Base-by-base conservation (phyloP, 1,140 invertebrate genomes). In the Drosophila gunungcola region DNA sequence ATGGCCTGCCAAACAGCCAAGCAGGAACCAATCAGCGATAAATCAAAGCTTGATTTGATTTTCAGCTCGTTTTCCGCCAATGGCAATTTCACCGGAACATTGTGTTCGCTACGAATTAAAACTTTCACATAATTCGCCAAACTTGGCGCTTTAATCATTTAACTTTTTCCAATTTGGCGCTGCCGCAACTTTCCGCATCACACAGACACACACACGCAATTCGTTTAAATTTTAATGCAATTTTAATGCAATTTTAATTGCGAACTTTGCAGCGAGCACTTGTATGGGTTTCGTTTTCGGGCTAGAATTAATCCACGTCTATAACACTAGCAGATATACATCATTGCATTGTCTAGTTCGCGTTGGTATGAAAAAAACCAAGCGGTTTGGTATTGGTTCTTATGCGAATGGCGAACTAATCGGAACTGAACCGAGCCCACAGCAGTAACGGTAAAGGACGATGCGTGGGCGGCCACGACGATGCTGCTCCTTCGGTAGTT, bases 221-320 rank as follows among this genome's bases (percentile, higher is more conserved):
- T 56, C 48, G 52, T 78, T 84, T 42, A 69, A 77, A 69, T 42
- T 72, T 45, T 78, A 85, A 86, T 82, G 80, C 64, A 77, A 77
- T 42, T 72, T 45, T 78, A 85, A 86, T 82, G 80, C 64, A 77
- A 77, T 84, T 84, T 82, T 72, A 56, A 49, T 56, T 75, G 39
- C 69, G 46, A 52, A 52, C 38, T 77, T 51, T 61, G 41, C 6
- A 39, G 54, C 36, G 58, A 70, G 76, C 81, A 84, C 65, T 84
- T 85, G 55, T 84, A 77, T 53, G 80, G 29, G 29, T 32, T 32
- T 32, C 7, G 29, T 32, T 5, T 32, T 32, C 6, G 29, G 7
- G 29, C 29, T 32, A 6, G 29, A 6, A 6, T 32, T 82, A 55
- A 60, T 68, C 49, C 73, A 86, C 67, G 78, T 80, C 21, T 48